Conservation (phyloP, 2,113 vertebrate genomes). For the Pterophyllum scalare region DNA sequence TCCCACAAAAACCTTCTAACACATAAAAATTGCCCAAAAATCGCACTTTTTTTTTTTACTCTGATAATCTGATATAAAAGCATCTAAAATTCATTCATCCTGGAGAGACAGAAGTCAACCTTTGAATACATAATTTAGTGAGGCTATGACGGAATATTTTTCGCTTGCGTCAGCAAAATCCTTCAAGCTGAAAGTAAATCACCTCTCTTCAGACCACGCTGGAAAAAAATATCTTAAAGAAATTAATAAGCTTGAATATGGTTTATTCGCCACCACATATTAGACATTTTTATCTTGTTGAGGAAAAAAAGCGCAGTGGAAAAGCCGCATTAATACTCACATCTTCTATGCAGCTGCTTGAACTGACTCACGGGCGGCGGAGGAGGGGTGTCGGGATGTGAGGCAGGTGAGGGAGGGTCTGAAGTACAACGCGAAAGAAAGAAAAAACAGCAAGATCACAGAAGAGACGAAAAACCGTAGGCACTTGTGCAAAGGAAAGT, state of each 20-base stretch:
- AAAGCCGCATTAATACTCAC: conserved; percentile 80
- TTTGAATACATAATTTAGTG: conserved; percentile 57
- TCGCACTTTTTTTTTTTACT: not conserved
- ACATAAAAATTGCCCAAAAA: not conserved
- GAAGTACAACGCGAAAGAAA: conserved; percentile 37
- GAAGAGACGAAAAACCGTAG: conserved; percentile 1
- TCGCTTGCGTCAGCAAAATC: conserved; percentile 74
- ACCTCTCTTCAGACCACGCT: not conserved
- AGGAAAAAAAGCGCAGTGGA: conserved; percentile 26
- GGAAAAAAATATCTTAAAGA: not conserved
- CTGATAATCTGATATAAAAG: not conserved
- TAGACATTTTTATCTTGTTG: not conserved
- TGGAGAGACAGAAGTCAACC: conserved; percentile 8
- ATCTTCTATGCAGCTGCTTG: conserved; percentile 80
- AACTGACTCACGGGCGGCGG: conserved; percentile 68
- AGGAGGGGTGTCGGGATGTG: conserved; percentile 38
- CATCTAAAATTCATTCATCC: not conserved
- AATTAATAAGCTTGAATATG: not conserved
- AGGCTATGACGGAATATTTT: conserved; percentile 45
- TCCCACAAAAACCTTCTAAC: not conserved
- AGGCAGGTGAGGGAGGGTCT: conserved; percentile 54
- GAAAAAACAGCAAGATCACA: conserved; percentile 13
- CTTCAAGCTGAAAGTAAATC: conserved; percentile 48
- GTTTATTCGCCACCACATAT: not conserved
- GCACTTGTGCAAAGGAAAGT: conserved; percentile 42